Evolutionary conservation across 37 sponge, comb jelly and placozoan species (phyloP), one percentile per base, ranked within the genome.

Genomic region (Tethya wilhelma): DNA sequence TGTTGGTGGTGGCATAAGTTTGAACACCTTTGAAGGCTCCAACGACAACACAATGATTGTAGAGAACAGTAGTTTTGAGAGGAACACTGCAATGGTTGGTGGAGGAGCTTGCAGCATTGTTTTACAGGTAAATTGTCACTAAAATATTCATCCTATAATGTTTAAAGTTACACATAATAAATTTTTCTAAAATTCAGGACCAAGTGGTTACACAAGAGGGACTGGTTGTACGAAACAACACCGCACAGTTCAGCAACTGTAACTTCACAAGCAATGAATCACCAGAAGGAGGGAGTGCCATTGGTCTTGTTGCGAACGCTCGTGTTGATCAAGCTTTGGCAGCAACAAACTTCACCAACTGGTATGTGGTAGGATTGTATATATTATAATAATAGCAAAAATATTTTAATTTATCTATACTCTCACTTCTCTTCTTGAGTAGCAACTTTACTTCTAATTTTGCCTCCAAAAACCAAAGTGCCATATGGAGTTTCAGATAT

Each of bases 1-100:
- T 25, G 69, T 59, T 66, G 90, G 90, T 26, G 90, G 90, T 11
- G 90, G 59, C 0, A 71, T 88, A 20, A 64, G 78, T 44, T 41
- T 89, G 55, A 66, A 83, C 60, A 78, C 59, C 0, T 83, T 83
- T 55, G 49, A 83, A 19, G 60, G 59, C 2, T 34, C 73, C 20
- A 20, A 62, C 43, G 31, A 33, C 41, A 88, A 88, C 43, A 26
- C 17, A 1, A 12, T 88, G 7, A 17, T 17, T 23, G 33, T 88
- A 20, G 23, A 25, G 2, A 72, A 88, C 33, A 70, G 70, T 25
- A 11, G 12, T 0, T 88, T 88, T 34, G 28, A 4, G 33, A 56
- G 39, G 42, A 77, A 77, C 56, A 39, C n/a, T 20, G 89, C 89
- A 36, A 20, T 38, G 34, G 71, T 67, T 20, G 89, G 89, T 33